These are phyloP conservation scores for Zaprionus africanus DNA, from an alignment of 1,140 invertebrate species.

Conservation along the genomic window DNA sequence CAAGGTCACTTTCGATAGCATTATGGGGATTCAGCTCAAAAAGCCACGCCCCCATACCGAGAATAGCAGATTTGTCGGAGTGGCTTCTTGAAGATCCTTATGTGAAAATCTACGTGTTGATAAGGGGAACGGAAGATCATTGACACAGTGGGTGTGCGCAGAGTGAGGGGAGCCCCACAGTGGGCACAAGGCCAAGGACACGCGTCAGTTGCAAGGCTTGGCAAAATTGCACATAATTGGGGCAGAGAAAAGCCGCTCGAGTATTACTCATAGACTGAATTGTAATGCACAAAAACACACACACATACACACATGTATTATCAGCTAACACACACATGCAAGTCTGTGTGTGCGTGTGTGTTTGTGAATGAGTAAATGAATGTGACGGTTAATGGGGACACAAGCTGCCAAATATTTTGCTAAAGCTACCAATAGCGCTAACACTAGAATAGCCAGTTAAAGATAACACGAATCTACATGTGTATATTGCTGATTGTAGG, in stretches of 20 bases:
- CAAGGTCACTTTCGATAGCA: background rate
- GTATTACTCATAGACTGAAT: conserved; percentile 38
- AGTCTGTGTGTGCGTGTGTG: background rate
- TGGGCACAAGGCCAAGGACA: conserved; percentile 43
- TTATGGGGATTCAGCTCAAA: background rate
- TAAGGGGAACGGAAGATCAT: conserved; percentile 18
- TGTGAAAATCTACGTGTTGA: conserved; percentile 33
- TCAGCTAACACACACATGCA: background rate
- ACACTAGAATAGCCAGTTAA: background rate
- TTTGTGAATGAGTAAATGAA: conserved; percentile 9
- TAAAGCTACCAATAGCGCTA: conserved; percentile 21
- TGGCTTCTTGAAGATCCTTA: conserved; percentile 1
- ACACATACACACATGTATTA: background rate
- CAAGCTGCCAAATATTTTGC: conserved; percentile 34
- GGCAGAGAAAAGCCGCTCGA: conserved; percentile 28
- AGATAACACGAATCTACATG: conserved; percentile 10
- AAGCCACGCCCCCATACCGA: background rate
- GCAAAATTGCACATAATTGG: conserved; percentile 22
- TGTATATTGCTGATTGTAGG: conserved; percentile 7
- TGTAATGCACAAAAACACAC: conserved; percentile 4
- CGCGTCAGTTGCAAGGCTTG: conserved; percentile 1
- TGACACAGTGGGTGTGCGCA: background rate
- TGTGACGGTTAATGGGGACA: conserved; percentile 14
- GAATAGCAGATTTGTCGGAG: conserved; percentile 5
- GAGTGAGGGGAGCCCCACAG: background rate